These are phyloP conservation scores for Tiliacea aurago DNA, from an alignment of 2,888 invertebrate species.

Conservation along the genomic window DNA sequence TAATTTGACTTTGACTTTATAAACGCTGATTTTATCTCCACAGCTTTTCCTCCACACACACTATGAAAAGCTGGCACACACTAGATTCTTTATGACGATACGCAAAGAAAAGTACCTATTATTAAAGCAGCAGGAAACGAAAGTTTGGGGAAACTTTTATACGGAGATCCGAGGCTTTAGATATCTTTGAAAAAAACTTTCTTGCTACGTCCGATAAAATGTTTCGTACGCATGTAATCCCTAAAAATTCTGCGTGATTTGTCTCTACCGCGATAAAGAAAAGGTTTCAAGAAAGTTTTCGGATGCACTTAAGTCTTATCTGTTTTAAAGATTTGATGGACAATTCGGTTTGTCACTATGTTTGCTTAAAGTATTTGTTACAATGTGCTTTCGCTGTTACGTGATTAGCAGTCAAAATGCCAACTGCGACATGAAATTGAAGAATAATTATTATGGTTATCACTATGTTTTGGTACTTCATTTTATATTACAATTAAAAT, in stretches of 20 bases:
- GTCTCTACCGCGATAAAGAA: slow-evolving; percentile 80
- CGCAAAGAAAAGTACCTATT: slow-evolving; percentile 73
- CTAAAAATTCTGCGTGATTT: slow-evolving; percentile 82
- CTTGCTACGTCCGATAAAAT: slow-evolving; percentile 82
- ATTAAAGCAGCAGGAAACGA: slow-evolving; percentile 79
- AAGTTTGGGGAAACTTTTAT: slow-evolving; percentile 82
- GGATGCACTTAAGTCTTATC: slow-evolving; percentile 72
- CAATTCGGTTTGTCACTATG: slow-evolving; percentile 45
- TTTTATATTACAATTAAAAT: neutral
- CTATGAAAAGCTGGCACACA: slow-evolving; percentile 35
- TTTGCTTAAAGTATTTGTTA: slow-evolving; percentile 25
- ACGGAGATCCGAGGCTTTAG: slow-evolving; percentile 82
- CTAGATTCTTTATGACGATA: slow-evolving; percentile 61
- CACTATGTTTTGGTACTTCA: neutral
- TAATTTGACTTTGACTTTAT: slow-evolving; percentile 19
- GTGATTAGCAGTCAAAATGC: neutral
- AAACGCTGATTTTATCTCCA: slow-evolving; percentile 42
- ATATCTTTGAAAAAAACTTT: slow-evolving; percentile 83
- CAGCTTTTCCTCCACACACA: slow-evolving; percentile 30
- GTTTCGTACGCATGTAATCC: slow-evolving; percentile 86
- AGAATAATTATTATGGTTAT: neutral
- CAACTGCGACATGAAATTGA: neutral
- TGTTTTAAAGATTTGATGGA: slow-evolving; percentile 61
- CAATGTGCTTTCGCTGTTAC: neutral
- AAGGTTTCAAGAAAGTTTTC: slow-evolving; percentile 65